Evolutionary conservation across 1,140 invertebrate genomes (phyloP).

Genomic region (Platyscapa corneri): DNA sequence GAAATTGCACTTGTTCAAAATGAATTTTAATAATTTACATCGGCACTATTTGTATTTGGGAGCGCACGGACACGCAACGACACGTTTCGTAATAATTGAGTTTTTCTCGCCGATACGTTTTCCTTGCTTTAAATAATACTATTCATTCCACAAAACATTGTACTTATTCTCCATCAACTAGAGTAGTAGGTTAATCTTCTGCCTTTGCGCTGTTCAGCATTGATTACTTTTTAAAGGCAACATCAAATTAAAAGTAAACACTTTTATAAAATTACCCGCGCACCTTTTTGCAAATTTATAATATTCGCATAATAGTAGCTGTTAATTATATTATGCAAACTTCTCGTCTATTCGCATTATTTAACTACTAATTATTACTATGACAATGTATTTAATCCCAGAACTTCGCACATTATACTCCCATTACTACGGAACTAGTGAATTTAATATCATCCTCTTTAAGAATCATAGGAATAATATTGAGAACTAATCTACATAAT

Average conservation of each 20-base stretch:
- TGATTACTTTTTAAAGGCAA: slow-evolving; percentile 26
- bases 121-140: slow-evolving; percentile 3
- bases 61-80: neutral
- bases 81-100: neutral
- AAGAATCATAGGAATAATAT: neutral
- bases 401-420: neutral
- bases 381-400: neutral
- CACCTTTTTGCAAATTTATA: neutral
- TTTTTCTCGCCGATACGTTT: neutral
- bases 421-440: neutral
- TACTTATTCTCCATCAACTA: slow-evolving; percentile 8
- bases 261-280: neutral
- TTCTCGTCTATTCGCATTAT: neutral
- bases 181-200: slow-evolving; percentile 46
- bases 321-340: neutral
- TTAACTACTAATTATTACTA: neutral
- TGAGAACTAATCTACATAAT: neutral
- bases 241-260: slow-evolving; percentile 9
- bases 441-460: neutral
- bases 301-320: neutral
- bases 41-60: too few species aligned
- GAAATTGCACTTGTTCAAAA: too few species aligned
- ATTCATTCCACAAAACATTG: slow-evolving; percentile 6
- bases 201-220: slow-evolving; percentile 18
- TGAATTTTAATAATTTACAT: too few species aligned